Base-by-base conservation (phyloP, 2,888 invertebrate species). In the Cosmorhoe ocellata region DNA sequence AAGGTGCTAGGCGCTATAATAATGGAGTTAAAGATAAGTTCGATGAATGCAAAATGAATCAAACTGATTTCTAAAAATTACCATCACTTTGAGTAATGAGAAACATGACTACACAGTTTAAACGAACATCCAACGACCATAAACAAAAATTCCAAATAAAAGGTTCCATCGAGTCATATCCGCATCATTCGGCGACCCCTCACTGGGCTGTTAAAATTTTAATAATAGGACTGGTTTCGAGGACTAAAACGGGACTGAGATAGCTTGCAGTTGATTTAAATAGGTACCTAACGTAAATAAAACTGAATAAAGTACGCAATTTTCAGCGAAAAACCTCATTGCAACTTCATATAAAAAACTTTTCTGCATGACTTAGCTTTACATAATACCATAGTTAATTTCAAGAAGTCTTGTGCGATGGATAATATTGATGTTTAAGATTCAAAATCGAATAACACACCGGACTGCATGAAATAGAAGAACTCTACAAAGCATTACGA, bases 181-280 rank as follows among this genome's bases (percentile, higher is more conserved):
- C 32, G 60, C 45, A 48, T 56, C 57, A 41, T 58, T 50, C 42
- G 41, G 46, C 61, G 66, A 67, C 68, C 71, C 68, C 70, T 62
- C 64, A 63, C 68, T 63, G 67, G 41, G 69, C 61, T 63, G 66
- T 69, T 67, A 69, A 69, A 67, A 64, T 63, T 63, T 67, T 66
- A 68, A 67, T 69, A 69, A 68, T 64, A 66, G 62, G 66, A 63
- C 30, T 58, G 60, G 56, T 57, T 59, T 56, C 55, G 44, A 49
- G 40, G 53, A 51, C 11, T 26, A 8, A 24, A 42, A 40, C 30
- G 32, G 18, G 42, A 62, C 61, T 66, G 62, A 58, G 56, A 69
- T 69, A 67, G 48, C 50, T 49, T 55, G 45, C 51, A 57, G 56
- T 54, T 37, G 61, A 59, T 64, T 59, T 61, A 42, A 65, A 65